Evolutionary conservation across 2,113 vertebrate genomes (phyloP), one percentile per base, ranked within the genome.

Genomic region (Pyrgilauda ruficollis): DNA sequence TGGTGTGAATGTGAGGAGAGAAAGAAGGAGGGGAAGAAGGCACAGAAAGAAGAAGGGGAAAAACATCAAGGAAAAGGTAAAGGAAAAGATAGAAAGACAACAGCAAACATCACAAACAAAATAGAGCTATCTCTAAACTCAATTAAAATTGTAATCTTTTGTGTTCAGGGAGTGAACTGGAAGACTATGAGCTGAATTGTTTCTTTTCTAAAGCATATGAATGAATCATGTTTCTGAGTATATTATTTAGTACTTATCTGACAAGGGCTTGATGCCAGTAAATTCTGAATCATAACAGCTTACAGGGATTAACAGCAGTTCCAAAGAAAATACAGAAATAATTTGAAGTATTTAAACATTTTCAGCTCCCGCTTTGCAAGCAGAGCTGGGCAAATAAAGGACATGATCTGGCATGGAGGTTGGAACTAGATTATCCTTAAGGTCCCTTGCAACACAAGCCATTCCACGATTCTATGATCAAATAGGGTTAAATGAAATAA

Each of bases 281-380:
- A 85, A 94, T 67, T 88, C 52, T 93, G 92, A 97, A 93, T 93
- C 87, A 74, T 62, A 87, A 84, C 63, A 94, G 76, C 64, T 96
- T 95, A 75, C 76, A 89, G 69, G 63, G 88, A 94, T 97, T 92
- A 97, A 77, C 67, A 76, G 90, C 30, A 94, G 37, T 47, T 95
- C 69, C 77, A 95, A 76, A 92, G 79, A 90, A 97, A 95, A 96
- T 59, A 84, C 43, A 92, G 93, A 93, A 92, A 79, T 77, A 2
- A 66, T 95, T 37, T 87, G 82, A 93, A 97, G 95, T 94, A 90
- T 49, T 95, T 86, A 96, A 95, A 89, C 84, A 43, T 75, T 95
- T 96, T 66, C 79, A 58, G 68, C 59, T 92, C 64, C 76, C 9
- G 11, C 88, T 95, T 84, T 92, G 88, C 79, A 89, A 92, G 80